Conservation (phyloP, 53 echinoderm and acorn worm genomes). For the Patiria pectinifera region DNA sequence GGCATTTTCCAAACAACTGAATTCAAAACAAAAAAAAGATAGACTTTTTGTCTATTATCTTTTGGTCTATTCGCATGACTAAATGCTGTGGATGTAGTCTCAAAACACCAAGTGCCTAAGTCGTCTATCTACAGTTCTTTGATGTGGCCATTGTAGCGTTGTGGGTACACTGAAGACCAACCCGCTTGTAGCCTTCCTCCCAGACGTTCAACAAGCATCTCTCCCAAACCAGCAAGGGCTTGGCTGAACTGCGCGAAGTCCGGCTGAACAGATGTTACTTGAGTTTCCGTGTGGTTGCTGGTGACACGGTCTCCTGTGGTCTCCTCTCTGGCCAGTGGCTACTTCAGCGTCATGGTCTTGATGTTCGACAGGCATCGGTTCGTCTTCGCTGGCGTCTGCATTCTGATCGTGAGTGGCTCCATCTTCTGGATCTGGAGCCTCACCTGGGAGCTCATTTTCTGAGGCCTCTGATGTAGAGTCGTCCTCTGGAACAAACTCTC, state of each 20-base stretch:
- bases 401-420: too few relatives aligned
- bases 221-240: neutral
- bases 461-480: neutral
- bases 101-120: neutral
- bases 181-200: neutral
- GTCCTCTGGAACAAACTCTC: conserved; percentile 8
- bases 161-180: neutral
- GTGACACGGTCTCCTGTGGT: too few relatives aligned
- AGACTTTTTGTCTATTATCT: neutral
- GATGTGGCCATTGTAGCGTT: neutral
- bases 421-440: too few relatives aligned
- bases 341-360: too few relatives aligned
- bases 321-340: too few relatives aligned
- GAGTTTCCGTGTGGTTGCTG: neutral
- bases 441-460: too few relatives aligned
- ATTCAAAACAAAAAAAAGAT: neutral
- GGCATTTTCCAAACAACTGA: neutral
- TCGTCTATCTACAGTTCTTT: neutral
- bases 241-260: neutral
- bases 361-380: too few relatives aligned
- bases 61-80: neutral
- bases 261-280: neutral
- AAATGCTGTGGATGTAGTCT: neutral
- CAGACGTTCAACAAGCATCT: neutral
- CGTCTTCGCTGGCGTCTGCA: too few relatives aligned